Conservation (phyloP, 1,140 invertebrate genomes). For the Orius insidiosus region DNA sequence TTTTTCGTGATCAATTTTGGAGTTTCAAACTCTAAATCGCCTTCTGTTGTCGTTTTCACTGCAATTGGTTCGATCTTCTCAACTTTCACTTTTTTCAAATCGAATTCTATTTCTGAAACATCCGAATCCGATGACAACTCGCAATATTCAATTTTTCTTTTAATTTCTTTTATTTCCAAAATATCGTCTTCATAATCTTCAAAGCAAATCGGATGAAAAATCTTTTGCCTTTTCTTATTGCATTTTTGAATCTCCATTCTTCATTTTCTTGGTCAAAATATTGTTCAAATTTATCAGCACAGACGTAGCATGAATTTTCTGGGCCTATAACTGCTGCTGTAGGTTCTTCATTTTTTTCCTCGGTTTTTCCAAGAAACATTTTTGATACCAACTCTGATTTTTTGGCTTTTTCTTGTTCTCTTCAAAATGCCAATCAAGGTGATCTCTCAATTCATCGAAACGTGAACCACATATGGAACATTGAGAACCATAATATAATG, state of each 20-base stretch:
- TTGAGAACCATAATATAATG: conserved; percentile 56
- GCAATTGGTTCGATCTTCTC: too few relatives aligned
- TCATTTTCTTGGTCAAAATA: conserved; percentile 91
- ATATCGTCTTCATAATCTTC: conserved; percentile 37
- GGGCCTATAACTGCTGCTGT: conserved; percentile 36
- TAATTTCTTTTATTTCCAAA: too few relatives aligned
- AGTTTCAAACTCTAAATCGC: conserved; percentile 44
- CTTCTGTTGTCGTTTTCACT: conserved; percentile 37
- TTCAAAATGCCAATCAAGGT: conserved; percentile 95
- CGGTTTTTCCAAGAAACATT: conserved; percentile 27
- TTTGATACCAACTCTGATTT: conserved; percentile 59
- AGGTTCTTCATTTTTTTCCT: conserved; percentile 31
- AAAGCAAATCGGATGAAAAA: conserved; percentile 81
- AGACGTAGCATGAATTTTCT: conserved; percentile 60
- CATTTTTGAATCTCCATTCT: conserved; percentile 84
- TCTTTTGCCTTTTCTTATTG: conserved; percentile 55
- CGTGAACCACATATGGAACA: conserved; percentile 85
- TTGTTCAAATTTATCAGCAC: conserved; percentile 78
- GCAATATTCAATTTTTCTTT: too few relatives aligned
- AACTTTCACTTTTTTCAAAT: conserved; percentile 2
- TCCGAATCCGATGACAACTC: neutral
- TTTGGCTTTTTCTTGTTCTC: conserved; percentile 79
- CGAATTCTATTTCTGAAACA: neutral
- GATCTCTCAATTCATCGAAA: too few relatives aligned
- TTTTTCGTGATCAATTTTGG: conserved; percentile 34